Percentiles rank a stretch among this genome's conserved stretches.
Conservation (phyloP, 2,113 vertebrate genomes). For the Orientallactaga bullata region DNA sequence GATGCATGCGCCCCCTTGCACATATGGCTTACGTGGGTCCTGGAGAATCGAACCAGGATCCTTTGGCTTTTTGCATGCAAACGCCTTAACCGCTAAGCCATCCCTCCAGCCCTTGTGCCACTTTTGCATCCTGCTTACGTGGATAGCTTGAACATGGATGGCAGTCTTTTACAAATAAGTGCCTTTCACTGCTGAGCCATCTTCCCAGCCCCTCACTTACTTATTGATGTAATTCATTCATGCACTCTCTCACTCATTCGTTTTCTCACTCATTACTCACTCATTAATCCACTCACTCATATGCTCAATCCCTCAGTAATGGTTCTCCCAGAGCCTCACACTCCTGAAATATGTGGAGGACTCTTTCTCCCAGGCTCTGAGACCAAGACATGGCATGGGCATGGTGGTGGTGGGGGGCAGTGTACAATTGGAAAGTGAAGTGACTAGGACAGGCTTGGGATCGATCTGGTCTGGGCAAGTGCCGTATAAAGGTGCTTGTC, state of each 20-base stretch:
- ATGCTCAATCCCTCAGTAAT: not conserved
- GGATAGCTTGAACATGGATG: no score
- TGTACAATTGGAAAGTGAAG: no score
- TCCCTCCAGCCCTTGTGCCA: no score
- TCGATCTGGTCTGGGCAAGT: not conserved
- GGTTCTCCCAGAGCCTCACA: fast-evolving
- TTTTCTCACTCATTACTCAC: fast-evolving
- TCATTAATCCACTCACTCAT: fast-evolving
- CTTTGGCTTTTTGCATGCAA: no score
- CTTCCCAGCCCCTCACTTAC: not conserved
- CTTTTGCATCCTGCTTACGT: no score
- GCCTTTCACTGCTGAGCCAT: no score
- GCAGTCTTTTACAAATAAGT: no score
- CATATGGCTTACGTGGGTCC: no score
- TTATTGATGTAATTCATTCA: not conserved
- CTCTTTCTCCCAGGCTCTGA: fast-evolving
- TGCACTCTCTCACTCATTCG: fast-evolving
- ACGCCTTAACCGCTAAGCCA: no score
- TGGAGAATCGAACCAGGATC: no score
- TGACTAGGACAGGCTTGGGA: not conserved
- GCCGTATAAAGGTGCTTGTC: fast-evolving
- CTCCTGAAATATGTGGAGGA: fast-evolving
- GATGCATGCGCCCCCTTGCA: no score
- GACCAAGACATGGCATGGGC: fast-evolving
- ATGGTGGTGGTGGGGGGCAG: no score